Evolutionary conservation across 2,888 invertebrate species (phyloP), one percentile per base, ranked within the genome.

Genomic region (Protophormia terraenovae): DNA sequence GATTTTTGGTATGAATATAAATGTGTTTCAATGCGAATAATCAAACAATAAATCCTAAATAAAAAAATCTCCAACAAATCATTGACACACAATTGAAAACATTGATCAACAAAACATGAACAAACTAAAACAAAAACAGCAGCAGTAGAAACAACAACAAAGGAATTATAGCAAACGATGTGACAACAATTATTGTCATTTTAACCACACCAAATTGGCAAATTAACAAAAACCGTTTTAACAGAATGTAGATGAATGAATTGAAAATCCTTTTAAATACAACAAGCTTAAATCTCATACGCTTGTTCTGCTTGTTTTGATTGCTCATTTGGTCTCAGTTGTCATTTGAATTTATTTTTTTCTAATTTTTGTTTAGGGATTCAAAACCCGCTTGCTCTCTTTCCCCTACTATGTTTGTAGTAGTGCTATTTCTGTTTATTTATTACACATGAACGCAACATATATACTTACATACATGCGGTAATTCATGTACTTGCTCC

Each of bases 51-150:
- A 66, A 35, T 10, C 0, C 2, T 1, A 35, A 69, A 58, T 24
- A 7, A 64, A 55, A 24, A 50, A 32, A 27, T n/a, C 29, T 72
- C 29, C 64, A 72, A 45, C 53, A 72, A 79, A 79, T 72, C 55
- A 64, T 72, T 79, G 62, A 72, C 24, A 71, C 41, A 71, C 62
- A 71, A 64, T 72, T 79, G 71, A 55, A 64, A 58, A 72, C 35
- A 80, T 80, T 66, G 47, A 58, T 72, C 38, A 45, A 27, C 29
- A 12, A n/a, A 16, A 24, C 69, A 16, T 22, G 7, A 24, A 27
- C 19, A 3, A 71, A 41, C 24, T 41, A 55, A 14, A 24, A 45
- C 8, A n/a, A 4, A 10, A 50, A 19, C 7, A 47, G 5, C 29
- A 58, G 27, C 29, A 47, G 1, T 19, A 45, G 45, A 5, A 19